These are phyloP conservation scores for Trichomalopsis sarcophagae DNA, from an alignment of 1,140 invertebrate species.

Conservation along the genomic window DNA sequence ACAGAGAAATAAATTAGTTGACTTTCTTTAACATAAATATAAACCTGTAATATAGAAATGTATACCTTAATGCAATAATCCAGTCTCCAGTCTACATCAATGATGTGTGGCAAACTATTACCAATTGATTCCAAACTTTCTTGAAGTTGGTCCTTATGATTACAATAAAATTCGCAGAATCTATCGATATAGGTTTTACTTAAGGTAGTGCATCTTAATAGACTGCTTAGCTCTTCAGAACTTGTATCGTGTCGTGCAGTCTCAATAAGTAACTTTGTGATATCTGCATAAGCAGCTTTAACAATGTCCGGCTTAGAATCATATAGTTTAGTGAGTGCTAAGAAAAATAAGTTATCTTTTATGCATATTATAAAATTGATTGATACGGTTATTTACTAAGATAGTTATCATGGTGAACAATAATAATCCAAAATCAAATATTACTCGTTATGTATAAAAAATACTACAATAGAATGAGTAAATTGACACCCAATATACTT, in stretches of 20 bases:
- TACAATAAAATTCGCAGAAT: constrained; percentile 67
- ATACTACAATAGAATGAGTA: too few species aligned
- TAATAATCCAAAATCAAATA: too few species aligned
- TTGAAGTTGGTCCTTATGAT: constrained; percentile 66
- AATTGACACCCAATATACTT: too few species aligned
- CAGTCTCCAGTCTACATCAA: constrained; percentile 81
- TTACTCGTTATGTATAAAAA: too few species aligned
- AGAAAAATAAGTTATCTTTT: constrained; percentile 45
- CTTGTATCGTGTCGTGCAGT: constrained; percentile 68
- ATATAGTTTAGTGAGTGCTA: constrained; percentile 60
- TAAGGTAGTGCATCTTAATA: constrained; percentile 64
- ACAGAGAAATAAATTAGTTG: constrained; percentile 25
- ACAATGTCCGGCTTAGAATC: constrained; percentile 68
- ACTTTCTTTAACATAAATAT: constrained; percentile 11
- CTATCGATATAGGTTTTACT: constrained; percentile 62
- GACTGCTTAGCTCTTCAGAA: constrained; percentile 64
- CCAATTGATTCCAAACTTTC: constrained; percentile 72
- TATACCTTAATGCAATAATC: constrained; percentile 76
- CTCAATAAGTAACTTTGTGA: constrained; percentile 70
- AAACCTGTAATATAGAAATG: constrained; percentile 19
- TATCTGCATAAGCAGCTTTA: constrained; percentile 69
- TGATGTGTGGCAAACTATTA: constrained; percentile 76
- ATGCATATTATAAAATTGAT: too few species aligned
- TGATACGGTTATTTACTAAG: too few species aligned
- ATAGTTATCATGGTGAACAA: too few species aligned